These are phyloP conservation scores for Chascanopsetta lugubris DNA, from an alignment of 2,113 vertebrate species.

Conservation along the genomic window DNA sequence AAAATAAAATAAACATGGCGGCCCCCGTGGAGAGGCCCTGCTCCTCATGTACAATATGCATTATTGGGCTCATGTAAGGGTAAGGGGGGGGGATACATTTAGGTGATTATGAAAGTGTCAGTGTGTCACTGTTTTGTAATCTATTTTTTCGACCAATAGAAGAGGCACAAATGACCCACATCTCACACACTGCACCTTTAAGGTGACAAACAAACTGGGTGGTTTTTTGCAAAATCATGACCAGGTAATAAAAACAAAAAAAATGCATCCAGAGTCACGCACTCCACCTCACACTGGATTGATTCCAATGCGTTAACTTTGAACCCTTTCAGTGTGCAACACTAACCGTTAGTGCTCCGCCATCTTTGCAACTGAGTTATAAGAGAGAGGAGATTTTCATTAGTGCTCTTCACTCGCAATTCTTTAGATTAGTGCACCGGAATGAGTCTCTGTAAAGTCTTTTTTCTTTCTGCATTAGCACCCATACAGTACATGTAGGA, in stretches of 20 bases:
- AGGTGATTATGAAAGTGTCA: too few species aligned
- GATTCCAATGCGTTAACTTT: slow-evolving; percentile 58
- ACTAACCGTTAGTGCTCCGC: slow-evolving; percentile 9
- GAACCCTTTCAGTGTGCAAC: slow-evolving; percentile 23
- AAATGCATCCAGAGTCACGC: slow-evolving; percentile 22
- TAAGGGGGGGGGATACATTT: too few species aligned
- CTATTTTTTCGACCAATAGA: too few species aligned
- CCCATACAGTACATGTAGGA: slow-evolving; percentile 40
- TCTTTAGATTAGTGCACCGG: slow-evolving; percentile 65
- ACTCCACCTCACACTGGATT: slow-evolving; percentile 43
- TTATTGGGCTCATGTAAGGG: too few species aligned
- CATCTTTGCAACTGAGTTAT: slow-evolving; percentile 21
- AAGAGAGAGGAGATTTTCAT: slow-evolving; percentile 24
- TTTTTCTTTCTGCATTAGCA: slow-evolving; percentile 28
- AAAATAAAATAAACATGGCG: too few species aligned
- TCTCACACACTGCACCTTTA: too few species aligned
- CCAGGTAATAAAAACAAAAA: slow-evolving; percentile 9
- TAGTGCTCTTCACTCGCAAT: slow-evolving; percentile 38
- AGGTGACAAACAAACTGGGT: not conserved
- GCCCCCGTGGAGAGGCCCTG: too few species aligned
- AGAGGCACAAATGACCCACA: too few species aligned
- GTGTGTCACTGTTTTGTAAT: too few species aligned
- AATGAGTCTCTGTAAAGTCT: slow-evolving; percentile 28
- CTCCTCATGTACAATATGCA: too few species aligned
- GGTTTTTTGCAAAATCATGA: not conserved